phyloP scores from a whole-genome alignment of 1,140 invertebrate genomes.

The Polypedilum pembai region DNA sequence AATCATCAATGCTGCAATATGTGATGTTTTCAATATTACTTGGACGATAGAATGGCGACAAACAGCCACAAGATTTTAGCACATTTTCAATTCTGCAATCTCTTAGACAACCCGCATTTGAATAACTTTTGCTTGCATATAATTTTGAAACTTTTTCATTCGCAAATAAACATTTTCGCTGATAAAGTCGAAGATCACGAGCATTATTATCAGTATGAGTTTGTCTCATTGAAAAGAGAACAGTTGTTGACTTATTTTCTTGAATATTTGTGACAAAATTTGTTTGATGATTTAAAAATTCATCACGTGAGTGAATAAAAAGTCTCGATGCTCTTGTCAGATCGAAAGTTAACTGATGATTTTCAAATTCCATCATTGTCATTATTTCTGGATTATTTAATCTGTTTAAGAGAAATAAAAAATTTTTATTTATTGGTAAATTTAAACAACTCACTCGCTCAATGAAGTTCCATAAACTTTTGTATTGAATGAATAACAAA shows the following conservation, averaged over 20 bases:
- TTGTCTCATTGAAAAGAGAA: conserved; percentile 59
- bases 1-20: neutral
- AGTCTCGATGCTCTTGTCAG: conserved; percentile 42
- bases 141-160: conserved; percentile 52
- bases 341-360: conserved; percentile 40
- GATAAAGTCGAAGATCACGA: conserved; percentile 54
- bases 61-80: neutral
- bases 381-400: conserved; percentile 32
- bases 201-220: conserved; percentile 64
- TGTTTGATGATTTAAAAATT: conserved; percentile 36
- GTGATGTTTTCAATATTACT: neutral
- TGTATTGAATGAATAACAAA: conserved; percentile 62
- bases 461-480: conserved; percentile 42
- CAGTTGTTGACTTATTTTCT: conserved; percentile 31
- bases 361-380: conserved; percentile 43
- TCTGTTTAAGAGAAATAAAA: neutral
- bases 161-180: conserved; percentile 58
- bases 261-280: neutral
- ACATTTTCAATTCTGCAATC: neutral
- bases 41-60: neutral
- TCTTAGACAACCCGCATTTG: conserved; percentile 38
- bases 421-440: neutral
- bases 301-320: conserved; percentile 58
- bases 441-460: conserved; percentile 37
- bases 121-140: conserved; percentile 52